phyloP scores from a whole-genome alignment of 2,113 vertebrate species.

The Ahaetulla prasina region DNA sequence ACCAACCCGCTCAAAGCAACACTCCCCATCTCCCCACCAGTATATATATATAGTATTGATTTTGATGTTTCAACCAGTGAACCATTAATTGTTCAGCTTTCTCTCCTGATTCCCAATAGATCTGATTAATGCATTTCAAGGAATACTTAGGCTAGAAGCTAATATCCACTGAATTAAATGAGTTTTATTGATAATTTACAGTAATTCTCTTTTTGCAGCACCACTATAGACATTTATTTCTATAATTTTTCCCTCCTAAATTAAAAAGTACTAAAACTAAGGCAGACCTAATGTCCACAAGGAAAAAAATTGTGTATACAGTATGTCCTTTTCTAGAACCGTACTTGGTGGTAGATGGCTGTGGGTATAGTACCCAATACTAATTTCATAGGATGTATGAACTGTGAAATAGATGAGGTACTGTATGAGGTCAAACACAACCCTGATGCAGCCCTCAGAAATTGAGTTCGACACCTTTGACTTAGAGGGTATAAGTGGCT shows the following conservation, averaged over 20 bases:
- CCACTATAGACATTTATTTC: neutral
- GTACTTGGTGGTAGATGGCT: constrained; percentile 42
- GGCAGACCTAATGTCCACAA: neutral
- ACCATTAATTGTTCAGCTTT: too few species aligned
- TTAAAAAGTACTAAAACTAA: constrained; percentile 28
- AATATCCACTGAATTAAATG: neutral
- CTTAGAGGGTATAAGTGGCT: neutral
- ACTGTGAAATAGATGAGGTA: neutral
- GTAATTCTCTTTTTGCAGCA: constrained; percentile 6
- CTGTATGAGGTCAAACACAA: too few species aligned
- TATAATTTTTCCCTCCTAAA: constrained; percentile 23
- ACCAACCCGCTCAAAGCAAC: too few species aligned
- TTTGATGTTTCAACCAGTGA: too few species aligned
- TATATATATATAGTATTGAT: too few species aligned
- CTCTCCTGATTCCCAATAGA: too few species aligned
- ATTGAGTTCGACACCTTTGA: too few species aligned
- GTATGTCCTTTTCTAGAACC: neutral
- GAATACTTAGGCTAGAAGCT: neutral
- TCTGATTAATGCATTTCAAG: too few species aligned
- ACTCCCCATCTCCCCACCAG: too few species aligned
- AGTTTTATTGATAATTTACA: constrained; percentile 29
- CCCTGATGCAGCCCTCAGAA: too few species aligned
- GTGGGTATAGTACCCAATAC: neutral
- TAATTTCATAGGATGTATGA: neutral
- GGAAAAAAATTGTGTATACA: neutral